Evolutionary conservation across 2,888 invertebrate genomes (phyloP).

Genomic region (Euzophera pinguis): DNA sequence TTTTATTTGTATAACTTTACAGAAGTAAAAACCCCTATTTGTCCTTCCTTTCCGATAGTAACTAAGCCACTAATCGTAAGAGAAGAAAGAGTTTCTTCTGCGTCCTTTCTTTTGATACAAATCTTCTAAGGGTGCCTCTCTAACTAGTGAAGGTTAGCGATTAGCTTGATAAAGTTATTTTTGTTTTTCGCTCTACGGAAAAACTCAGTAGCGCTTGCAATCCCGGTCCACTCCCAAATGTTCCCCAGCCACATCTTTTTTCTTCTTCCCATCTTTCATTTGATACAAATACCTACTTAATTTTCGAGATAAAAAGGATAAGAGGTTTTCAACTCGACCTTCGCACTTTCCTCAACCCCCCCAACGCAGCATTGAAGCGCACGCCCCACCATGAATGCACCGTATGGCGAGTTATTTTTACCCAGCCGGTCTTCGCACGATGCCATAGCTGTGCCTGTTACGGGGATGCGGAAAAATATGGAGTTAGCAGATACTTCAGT

Average conservation of each 20-base stretch:
- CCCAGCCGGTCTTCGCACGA: slow-evolving; percentile 16
- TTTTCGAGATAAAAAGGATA: no score
- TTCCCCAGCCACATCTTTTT: no score
- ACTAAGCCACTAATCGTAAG: background rate
- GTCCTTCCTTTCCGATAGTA: background rate
- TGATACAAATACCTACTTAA: background rate
- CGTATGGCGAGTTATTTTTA: slow-evolving; percentile 33
- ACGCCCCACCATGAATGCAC: slow-evolving; percentile 16
- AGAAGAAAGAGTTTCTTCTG: background rate
- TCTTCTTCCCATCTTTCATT: no score
- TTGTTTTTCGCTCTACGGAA: no score
- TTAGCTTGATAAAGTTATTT: no score
- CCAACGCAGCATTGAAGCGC: slow-evolving; percentile 22
- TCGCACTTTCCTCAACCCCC: background rate
- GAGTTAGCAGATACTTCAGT: background rate
- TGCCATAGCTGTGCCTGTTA: background rate
- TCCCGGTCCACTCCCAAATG: no score
- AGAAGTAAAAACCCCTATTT: no score
- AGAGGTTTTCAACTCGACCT: background rate
- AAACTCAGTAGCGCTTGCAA: no score
- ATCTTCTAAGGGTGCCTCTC: no score
- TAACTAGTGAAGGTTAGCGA: no score
- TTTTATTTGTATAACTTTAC: no score
- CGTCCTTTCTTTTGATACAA: no score
- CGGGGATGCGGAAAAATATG: background rate